Evolutionary conservation across 2,888 invertebrate species (phyloP), one percentile per base, ranked within the genome.

Genomic region (Tortricodes alternella): DNA sequence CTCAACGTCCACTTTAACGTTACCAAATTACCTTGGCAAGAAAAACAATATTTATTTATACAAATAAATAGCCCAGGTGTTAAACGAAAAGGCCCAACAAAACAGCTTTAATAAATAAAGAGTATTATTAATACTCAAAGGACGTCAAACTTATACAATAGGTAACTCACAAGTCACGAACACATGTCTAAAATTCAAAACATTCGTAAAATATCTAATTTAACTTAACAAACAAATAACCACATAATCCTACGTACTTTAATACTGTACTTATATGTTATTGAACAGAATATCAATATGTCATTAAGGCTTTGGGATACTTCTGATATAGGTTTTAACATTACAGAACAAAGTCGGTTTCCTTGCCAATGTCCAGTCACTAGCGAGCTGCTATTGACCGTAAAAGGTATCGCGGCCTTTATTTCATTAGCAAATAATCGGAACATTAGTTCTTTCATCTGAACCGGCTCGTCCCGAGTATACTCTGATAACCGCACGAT

Each of bases 91-190:
- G 1, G n/a, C n/a, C n/a, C n/a, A 41, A 55, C 34, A 15, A 35
- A 34, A 48, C 0, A 24, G 15, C 15, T 35, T 27, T n/a, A 18
- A 35, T 41, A 27, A 48, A 34, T 53, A 39, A 46, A 49, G 27
- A 48, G 38, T 13, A 11, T 24, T 37, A 37, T 2, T 8, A 24
- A 35, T 34, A 15, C 41, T 35, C 21, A 27, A 41, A 18, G 16
- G 32, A 32, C 13, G 32, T 16, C 9, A 46, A 18, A 29, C 32
- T 39, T 24, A 27, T 38, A 29, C n/a, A 34, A 15, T 16, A 39
- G 39, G 13, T 32, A 38, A 18, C 21, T 37, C 21, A 15, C 16
- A 19, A 50, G 5, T 29, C 9, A 29, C 8, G n/a, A 16, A 29
- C 3, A 9, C 13, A 5, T 15, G n/a, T 6, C 7, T n/a, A n/a